Base-by-base conservation (phyloP, 1,140 invertebrate species). In the Lasaia peninsularis region DNA sequence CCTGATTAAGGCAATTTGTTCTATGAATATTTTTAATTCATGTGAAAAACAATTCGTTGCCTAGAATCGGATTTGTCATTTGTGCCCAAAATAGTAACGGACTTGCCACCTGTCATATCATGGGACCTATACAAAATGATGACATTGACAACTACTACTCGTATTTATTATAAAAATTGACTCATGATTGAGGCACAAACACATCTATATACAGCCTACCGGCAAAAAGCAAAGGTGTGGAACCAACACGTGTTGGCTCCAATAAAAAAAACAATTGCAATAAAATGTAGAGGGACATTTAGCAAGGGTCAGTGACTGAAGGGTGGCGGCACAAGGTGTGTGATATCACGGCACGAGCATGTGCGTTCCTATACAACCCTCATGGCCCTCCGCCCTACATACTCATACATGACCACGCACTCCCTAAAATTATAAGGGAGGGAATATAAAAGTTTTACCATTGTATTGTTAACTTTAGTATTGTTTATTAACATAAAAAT, bases 351-450 rank as follows among this genome's bases (percentile, higher is more conserved):
- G 80, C 79, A 66, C 66, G 52, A 58, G 72, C 79, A 80, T 84
- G 79, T 83, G 80, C 80, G 84, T 82, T 81, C 84, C 84, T 67
- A 77, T 67, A 83, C 78, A 81, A 37, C 75, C 75, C 75, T 71
- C 64, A 62, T 62, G 49, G 60, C 72, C 75, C 74, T 71, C 52
- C 62, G 55, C 48, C 51, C 52, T n/a, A n/a, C n/a, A 72, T 69
- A 65, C 71, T 65, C 53, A 56, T 60, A 69, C 65, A 70, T 67
- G 67, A 56, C 66, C 68, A 75, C 67, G 62, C 73, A 73, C 68
- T 67, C 67, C 51, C 31, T 69, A 78, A 73, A 71, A 67, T 59
- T 60, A 69, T 78, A 71, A 75, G 31, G 51, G 51, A 60, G 55
- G 37, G 37, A 12, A 9, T 14, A 14, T 12, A 14, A 16, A 37